A percentile compares a stretch with the other conserved stretches of the same genome.
phyloP scores from a whole-genome alignment of 1,140 invertebrate genomes.

The Dolichoris vasculosae region DNA sequence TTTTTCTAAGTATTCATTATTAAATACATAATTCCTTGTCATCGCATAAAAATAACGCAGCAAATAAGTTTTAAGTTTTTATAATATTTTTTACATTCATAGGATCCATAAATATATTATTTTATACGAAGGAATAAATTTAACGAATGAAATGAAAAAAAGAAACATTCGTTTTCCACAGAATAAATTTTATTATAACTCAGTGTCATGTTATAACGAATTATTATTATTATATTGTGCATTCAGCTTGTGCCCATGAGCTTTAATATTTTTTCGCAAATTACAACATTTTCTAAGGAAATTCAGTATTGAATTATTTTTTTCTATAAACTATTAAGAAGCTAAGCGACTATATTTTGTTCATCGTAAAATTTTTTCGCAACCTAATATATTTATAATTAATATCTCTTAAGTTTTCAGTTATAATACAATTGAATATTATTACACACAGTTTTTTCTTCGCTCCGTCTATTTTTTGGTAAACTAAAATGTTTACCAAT shows the following conservation, averaged over 20 bases:
- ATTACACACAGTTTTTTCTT: conserved; percentile 13
- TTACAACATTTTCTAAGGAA: conserved; percentile 56
- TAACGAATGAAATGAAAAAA: conserved; percentile 30
- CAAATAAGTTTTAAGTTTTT: neutral
- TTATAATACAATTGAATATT: conserved; percentile 27
- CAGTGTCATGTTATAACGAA: conserved; percentile 66
- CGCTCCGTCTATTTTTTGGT: conserved; percentile 6
- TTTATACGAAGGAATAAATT: neutral
- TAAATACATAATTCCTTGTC: neutral
- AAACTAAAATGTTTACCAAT: conserved; percentile 8
- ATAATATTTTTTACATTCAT: conserved; percentile 2
- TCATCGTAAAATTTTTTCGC: conserved; percentile 39
- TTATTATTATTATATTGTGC: conserved; percentile 69
- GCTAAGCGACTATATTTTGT: conserved; percentile 19
- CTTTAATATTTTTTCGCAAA: conserved; percentile 58
- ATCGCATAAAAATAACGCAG: neutral
- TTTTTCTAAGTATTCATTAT: neutral
- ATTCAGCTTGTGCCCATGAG: conserved; percentile 68
- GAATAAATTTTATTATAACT: conserved; percentile 70
- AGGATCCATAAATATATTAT: neutral
- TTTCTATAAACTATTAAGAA: conserved; percentile 19
- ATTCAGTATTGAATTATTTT: conserved; percentile 50
- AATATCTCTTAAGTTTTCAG: neutral
- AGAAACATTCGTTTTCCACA: conserved; percentile 55
- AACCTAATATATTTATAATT: conserved; percentile 19